A percentile compares a stretch with the other conserved stretches of the same genome.
Evolutionary conservation across 1,140 invertebrate species (phyloP).

Genomic region (Listronotus oregonensis): DNA sequence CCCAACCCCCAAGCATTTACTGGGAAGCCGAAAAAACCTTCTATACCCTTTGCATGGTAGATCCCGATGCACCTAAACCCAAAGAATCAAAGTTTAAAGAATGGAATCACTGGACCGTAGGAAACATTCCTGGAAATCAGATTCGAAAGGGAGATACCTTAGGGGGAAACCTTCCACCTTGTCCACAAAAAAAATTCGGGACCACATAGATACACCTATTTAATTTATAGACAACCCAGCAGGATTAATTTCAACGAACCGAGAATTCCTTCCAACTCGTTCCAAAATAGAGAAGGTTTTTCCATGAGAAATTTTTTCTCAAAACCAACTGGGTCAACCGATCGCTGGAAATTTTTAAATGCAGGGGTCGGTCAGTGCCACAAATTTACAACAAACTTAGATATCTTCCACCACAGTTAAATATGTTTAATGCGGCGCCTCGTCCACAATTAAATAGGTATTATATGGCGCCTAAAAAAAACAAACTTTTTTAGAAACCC

Average conservation of each 20-base stretch:
- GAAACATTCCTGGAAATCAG: constrained; percentile 81
- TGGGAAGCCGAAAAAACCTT: constrained; percentile 67
- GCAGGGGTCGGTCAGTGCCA: constrained; percentile 24
- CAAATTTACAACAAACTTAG: constrained; percentile 20
- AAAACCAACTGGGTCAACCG: constrained; percentile 80
- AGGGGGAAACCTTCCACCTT: constrained; percentile 81
- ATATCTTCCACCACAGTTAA: constrained; percentile 10
- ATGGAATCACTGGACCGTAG: constrained; percentile 91
- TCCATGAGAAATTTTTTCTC: constrained; percentile 81
- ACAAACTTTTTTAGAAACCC: constrained; percentile 5
- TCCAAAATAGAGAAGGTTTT: constrained; percentile 75
- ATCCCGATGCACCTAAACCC: constrained; percentile 88
- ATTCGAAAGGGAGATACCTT: constrained; percentile 69
- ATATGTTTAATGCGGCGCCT: not conserved
- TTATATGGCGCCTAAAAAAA: not conserved
- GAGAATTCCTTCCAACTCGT: constrained; percentile 61
- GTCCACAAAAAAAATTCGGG: constrained; percentile 80
- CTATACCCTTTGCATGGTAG: constrained; percentile 83
- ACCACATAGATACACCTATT: constrained; percentile 86
- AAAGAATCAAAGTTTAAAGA: constrained; percentile 76
- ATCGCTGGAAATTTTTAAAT: constrained; percentile 80
- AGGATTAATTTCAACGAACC: constrained; percentile 72
- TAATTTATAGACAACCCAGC: constrained; percentile 80
- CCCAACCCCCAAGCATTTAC: constrained; percentile 66
- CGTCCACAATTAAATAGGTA: constrained; percentile 5